Evolutionary conservation across 2,797 vertebrate species (phyloP).

Genomic region (Acanthurus leucopareius): DNA sequence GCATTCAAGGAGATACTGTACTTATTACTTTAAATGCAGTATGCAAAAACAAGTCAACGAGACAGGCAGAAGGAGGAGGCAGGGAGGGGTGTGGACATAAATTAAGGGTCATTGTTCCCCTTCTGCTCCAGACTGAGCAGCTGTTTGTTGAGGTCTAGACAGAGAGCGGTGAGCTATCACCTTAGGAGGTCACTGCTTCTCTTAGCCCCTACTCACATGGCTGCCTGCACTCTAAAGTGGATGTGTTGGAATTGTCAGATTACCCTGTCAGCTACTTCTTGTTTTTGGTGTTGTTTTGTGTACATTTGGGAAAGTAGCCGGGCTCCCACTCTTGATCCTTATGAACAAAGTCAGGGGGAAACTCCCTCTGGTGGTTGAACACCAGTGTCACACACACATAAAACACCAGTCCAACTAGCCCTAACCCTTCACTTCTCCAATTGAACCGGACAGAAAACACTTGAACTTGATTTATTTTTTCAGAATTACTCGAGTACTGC

Average conservation of each 20-base stretch:
- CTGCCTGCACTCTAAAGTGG: constrained; percentile 60
- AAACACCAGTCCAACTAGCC: constrained; percentile 37
- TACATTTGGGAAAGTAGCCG: constrained; percentile 39
- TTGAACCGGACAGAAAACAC: constrained; percentile 8
- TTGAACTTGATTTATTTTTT: constrained; percentile 24
- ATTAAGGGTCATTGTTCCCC: constrained; percentile 79
- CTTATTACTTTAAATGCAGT: constrained; percentile 84
- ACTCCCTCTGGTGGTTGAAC: constrained; percentile 78
- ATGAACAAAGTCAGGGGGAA: constrained; percentile 37
- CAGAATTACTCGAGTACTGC: constrained; percentile 30
- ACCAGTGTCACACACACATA: constrained; percentile 48
- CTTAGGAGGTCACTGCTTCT: constrained; percentile 73
- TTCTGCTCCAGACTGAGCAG: constrained; percentile 70
- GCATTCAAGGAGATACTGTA: constrained; percentile 83
- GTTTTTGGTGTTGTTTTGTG: constrained; percentile 51
- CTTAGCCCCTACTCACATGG: constrained; percentile 47
- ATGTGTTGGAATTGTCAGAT: constrained; percentile 65
- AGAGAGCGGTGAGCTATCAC: constrained; percentile 71
- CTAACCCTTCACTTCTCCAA: constrained; percentile 2
- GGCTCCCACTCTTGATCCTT: constrained; percentile 35
- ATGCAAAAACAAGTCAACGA: constrained; percentile 82
- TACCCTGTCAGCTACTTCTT: constrained; percentile 67
- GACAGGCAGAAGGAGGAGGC: constrained; percentile 59
- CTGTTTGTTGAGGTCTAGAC: constrained; percentile 79
- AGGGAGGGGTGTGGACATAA: constrained; percentile 65